These are phyloP conservation scores for Allobates femoralis DNA, from an alignment of 2,797 vertebrate genomes.

Conservation along the genomic window DNA sequence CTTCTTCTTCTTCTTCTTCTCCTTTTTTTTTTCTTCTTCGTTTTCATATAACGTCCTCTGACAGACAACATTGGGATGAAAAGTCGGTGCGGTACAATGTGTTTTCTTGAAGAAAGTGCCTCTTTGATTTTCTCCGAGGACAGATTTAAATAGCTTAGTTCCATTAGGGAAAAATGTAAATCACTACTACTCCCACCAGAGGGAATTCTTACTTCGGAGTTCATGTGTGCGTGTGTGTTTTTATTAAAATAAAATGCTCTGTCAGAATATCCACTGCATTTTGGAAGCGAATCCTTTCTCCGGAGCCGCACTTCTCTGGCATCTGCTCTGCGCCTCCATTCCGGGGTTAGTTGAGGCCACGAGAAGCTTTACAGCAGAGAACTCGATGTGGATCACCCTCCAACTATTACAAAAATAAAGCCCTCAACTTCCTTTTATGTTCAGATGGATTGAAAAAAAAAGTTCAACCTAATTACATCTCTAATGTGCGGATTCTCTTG, in stretches of 20 bases:
- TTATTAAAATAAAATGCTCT: constrained; percentile 54
- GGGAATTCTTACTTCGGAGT: constrained; percentile 41
- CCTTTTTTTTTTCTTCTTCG: constrained; percentile 19
- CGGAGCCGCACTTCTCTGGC: constrained; percentile 11
- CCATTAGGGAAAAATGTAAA: constrained; percentile 62
- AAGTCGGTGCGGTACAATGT: constrained; percentile 20
- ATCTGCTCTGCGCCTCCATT: constrained; percentile 15
- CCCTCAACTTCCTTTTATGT: constrained; percentile 13
- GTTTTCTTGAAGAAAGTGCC: constrained; percentile 42
- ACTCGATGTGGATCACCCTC: constrained; percentile 12
- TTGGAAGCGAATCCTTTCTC: constrained; percentile 20
- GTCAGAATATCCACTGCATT: constrained; percentile 49
- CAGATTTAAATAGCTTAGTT: constrained; percentile 55
- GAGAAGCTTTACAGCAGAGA: constrained; percentile 1
- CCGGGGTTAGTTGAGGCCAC: constrained; percentile 49
- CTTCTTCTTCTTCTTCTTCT: background rate
- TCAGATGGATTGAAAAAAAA: constrained; percentile 9
- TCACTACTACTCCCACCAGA: constrained; percentile 48
- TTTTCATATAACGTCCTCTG: constrained; percentile 45
- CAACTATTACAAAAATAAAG: constrained; percentile 7
- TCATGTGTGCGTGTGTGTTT: constrained; percentile 52
- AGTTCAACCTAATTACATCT: constrained; percentile 53
- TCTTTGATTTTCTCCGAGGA: constrained; percentile 45
- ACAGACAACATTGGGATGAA: constrained; percentile 45
- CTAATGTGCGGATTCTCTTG: constrained; percentile 7